These are phyloP conservation scores for Glandiceps talaboti DNA, from an alignment of 53 echinoderm and acorn worm genomes.

Conservation along the genomic window DNA sequence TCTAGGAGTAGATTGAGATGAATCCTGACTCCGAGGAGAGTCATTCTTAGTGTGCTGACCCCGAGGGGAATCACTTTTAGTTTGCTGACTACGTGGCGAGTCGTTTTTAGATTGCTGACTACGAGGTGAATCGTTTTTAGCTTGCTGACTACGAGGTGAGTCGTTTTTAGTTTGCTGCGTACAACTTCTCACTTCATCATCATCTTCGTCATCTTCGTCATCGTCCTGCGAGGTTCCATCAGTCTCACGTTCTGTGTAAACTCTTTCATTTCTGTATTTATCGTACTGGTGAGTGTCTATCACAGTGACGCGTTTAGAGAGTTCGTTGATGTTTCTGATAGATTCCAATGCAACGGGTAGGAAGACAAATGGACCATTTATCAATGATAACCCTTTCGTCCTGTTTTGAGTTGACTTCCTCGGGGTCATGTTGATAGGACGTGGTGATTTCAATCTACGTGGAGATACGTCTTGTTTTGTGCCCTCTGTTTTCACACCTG, in stretches of 20 bases:
- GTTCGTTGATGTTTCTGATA: background rate
- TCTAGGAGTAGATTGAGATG: too few relatives aligned
- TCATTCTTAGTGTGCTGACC: too few relatives aligned
- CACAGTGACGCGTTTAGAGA: background rate
- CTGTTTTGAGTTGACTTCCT: background rate
- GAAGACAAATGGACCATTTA: background rate
- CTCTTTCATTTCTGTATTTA: background rate
- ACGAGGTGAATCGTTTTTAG: too few relatives aligned
- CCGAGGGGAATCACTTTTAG: too few relatives aligned
- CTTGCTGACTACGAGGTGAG: too few relatives aligned
- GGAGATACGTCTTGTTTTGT: too few relatives aligned
- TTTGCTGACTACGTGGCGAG: too few relatives aligned
- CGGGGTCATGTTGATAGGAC: background rate
- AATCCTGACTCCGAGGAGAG: too few relatives aligned
- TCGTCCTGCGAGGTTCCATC: background rate
- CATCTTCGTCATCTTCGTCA: background rate
- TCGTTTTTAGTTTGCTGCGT: too few relatives aligned
- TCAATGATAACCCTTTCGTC: background rate
- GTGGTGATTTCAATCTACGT: background rate
- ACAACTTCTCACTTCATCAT: too few relatives aligned
- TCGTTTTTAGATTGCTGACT: too few relatives aligned
- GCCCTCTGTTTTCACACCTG: too few relatives aligned
- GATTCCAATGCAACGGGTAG: background rate
- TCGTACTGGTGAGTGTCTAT: background rate
- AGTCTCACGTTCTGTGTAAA: background rate